Percentiles rank a stretch among this genome's conserved stretches.
phyloP scores from a whole-genome alignment of 2,113 vertebrate species.

The Sisor rabdophorus region DNA sequence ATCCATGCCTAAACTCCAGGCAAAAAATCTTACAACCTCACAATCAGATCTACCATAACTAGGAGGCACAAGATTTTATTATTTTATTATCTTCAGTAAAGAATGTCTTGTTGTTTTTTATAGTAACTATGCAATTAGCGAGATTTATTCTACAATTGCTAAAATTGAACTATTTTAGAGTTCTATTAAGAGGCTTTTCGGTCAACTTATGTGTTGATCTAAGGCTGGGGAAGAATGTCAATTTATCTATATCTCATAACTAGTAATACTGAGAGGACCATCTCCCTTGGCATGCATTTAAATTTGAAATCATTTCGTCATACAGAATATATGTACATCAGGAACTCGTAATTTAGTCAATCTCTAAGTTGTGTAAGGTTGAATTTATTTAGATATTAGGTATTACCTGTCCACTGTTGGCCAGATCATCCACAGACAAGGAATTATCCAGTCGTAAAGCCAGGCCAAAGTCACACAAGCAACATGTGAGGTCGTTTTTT shows the following conservation, averaged over 20 bases:
- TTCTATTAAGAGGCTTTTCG: too few species aligned
- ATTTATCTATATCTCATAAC: background rate
- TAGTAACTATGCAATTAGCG: too few species aligned
- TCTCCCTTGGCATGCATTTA: background rate
- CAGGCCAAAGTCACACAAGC: constrained; percentile 95
- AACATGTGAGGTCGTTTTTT: constrained; percentile 89
- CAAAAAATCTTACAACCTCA: constrained; percentile 5
- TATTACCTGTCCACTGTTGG: constrained; percentile 92
- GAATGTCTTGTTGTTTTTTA: too few species aligned
- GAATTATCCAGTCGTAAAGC: constrained; percentile 88
- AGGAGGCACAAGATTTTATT: constrained; percentile 71
- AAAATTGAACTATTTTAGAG: too few species aligned
- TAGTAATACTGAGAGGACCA: background rate
- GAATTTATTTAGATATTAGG: background rate
- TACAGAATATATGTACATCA: background rate
- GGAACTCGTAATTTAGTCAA: background rate
- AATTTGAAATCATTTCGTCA: too few species aligned
- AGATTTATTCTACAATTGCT: too few species aligned
- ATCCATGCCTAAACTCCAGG: background rate
- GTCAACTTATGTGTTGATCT: background rate
- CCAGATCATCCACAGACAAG: constrained; percentile 92
- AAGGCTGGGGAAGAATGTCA: background rate
- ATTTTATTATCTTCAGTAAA: too few species aligned
- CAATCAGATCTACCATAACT: constrained; percentile 83
- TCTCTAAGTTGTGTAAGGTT: background rate